Evolutionary conservation across 2,113 vertebrate genomes (phyloP), one percentile per base, ranked within the genome.

Genomic region (Dunckerocampus dactyliophorus): DNA sequence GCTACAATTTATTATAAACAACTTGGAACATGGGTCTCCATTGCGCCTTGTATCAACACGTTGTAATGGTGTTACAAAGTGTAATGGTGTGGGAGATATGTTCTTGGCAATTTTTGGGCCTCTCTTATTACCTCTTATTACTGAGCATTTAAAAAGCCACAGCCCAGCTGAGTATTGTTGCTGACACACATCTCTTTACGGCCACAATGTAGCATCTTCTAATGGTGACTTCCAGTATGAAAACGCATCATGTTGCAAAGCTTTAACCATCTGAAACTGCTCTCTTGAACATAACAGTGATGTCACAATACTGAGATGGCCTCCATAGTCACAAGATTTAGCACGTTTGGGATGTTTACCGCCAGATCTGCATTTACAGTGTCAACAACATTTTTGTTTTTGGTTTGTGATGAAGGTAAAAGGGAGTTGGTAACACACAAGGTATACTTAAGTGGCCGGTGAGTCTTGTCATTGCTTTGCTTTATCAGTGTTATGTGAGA

Each of bases 401-500:
- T 39, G 1, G 37, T 39, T 39, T 12, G 11, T 10, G 37, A 39
- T 39, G 2, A 39, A 11, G 10, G 10, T 39, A 39, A 39, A 39
- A 39, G 11, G 11, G 10, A 3, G 37, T 12, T 39, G 34, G 34
- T 19, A 13, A 19, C 34, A 13, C 37, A 20, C 17, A 42, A 42
- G 34, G n/a, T 39, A 19, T 69, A 28, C 77, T 76, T 80, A 51
- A 73, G 82, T 72, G 82, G 28, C 56, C 72, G 48, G 42, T 64
- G 70, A 57, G 72, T 63, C 70, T 78, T 72, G 72, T 50, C 75
- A 75, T 67, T 71, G 61, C 47, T 45, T 17, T 60, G 65, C 59
- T 51, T 80, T 68, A 62, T 68, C 62, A 76, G 61, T 70, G 74
- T 74, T 65, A 71, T 71, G 49, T 72, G 68, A 76, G 61, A 66